Conservation (phyloP, 2,888 invertebrate genomes). For the Hydrotaea diabolus region DNA sequence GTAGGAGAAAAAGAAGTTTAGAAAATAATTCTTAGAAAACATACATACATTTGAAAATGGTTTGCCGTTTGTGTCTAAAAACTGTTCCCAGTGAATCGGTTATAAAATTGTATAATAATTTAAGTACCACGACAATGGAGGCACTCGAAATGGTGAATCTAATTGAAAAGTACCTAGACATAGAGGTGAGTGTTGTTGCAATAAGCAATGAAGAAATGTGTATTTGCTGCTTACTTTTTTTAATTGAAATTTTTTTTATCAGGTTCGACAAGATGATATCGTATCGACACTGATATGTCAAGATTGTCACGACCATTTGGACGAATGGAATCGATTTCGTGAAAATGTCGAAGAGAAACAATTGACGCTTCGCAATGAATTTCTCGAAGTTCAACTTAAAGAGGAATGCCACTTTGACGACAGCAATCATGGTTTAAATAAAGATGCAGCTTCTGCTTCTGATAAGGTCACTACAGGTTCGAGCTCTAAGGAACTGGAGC, state of each 20-base stretch:
- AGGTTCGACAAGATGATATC: slow-evolving; percentile 68
- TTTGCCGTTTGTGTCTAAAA: slow-evolving; percentile 64
- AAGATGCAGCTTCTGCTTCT: slow-evolving; percentile 13
- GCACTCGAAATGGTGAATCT: slow-evolving; percentile 73
- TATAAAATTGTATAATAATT: slow-evolving; percentile 56
- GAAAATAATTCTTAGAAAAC: background rate
- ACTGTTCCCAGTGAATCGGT: slow-evolving; percentile 53
- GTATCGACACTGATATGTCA: slow-evolving; percentile 69
- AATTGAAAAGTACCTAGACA: slow-evolving; percentile 74
- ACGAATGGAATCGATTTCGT: slow-evolving; percentile 68
- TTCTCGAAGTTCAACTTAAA: slow-evolving; percentile 67
- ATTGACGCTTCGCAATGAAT: slow-evolving; percentile 66
- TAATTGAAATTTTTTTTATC: slow-evolving; percentile 9
- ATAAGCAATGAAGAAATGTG: background rate
- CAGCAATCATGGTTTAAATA: background rate
- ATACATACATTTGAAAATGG: slow-evolving; percentile 9
- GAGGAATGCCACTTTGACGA: slow-evolving; percentile 52
- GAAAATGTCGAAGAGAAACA: slow-evolving; percentile 67
- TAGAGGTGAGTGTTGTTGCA: slow-evolving; percentile 70
- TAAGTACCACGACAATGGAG: slow-evolving; percentile 10
- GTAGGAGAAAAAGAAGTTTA: background rate
- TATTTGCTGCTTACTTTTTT: background rate
- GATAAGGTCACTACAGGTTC: slow-evolving; percentile 10
- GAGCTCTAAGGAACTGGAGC: slow-evolving; percentile 8
- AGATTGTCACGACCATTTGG: slow-evolving; percentile 68